Base-by-base conservation (phyloP, 2,797 vertebrate genomes). In the Cichlasoma orientale region DNA sequence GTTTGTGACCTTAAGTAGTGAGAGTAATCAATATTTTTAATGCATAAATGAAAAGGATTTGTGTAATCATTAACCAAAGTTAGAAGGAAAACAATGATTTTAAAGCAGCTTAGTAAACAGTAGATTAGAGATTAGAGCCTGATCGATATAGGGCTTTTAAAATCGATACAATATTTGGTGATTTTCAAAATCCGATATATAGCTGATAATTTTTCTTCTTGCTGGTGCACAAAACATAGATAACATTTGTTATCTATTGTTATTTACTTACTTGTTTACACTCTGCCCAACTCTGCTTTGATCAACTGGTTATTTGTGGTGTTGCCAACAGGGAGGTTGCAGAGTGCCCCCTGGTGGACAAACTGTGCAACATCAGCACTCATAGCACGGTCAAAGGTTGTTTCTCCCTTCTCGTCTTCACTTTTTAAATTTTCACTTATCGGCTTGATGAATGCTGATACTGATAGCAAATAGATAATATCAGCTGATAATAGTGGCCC, bases 31-130 rank as follows among this genome's bases (percentile, higher is more conserved):
- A 80, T 80, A 55, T 23, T 63, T 38, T 13, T 27, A 27, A 63
- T 38, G 12, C 2, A 5, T n/a, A 59, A n/a, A n/a, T n/a, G 13
- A 44, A 44, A 44, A 44, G 12, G 41, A 13, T 36, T 36, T n/a
- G 4, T n/a, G 11, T 76, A 38, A 81, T 82, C 36, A 25, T 66
- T 84, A 82, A 54, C 21, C 41, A 86, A 86, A 82, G 71, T 70
- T 58, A 29, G 72, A 47, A 25, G 27, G 23, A 58, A 77, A 41
- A 68, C 27, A 31, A 7, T 14, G 16, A 33, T 18, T 47, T 47
- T 16, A 18, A 47, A 7, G 6, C 16, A 18, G 44, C 16, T 3
- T 47, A 47, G 14, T 47, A 18, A 47, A 47, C 16, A 6, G 18
- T 38, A 12, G 58, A 12, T 10, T 61, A 13, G 44, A 47, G 5